Percentiles rank a stretch among this genome's conserved stretches.
These are phyloP conservation scores for Zoroaster sp. DNA, from an alignment of 53 echinoderm and acorn worm species.

Conservation along the genomic window DNA sequence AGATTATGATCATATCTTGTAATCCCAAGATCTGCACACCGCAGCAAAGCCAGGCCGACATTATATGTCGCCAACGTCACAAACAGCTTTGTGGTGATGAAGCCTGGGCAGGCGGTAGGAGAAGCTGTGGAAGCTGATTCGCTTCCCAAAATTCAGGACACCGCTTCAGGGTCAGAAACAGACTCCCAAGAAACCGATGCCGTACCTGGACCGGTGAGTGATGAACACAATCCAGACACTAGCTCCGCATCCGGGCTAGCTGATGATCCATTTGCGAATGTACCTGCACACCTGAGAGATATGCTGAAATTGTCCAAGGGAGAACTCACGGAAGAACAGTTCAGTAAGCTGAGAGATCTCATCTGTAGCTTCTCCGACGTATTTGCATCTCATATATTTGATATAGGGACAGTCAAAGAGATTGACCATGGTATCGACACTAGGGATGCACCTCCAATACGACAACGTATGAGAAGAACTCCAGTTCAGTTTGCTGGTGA, in stretches of 20 bases:
- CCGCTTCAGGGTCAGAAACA: conserved; percentile 12
- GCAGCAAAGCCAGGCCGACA: neutral
- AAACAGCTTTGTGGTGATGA: conserved; percentile 11
- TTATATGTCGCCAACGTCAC: conserved; percentile 14
- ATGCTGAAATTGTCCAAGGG: too few species aligned
- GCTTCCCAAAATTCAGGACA: neutral
- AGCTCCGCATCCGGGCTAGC: too few species aligned
- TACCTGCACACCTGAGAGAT: too few species aligned
- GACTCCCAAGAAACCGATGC: neutral
- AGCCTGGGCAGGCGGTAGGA: conserved; percentile 15
- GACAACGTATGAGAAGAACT: conserved; percentile 23
- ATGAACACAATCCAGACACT: neutral
- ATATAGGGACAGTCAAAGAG: neutral
- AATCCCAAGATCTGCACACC: conserved; percentile 12
- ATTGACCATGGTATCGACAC: conserved; percentile 41
- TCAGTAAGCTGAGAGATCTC: neutral
- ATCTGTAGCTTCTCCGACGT: conserved; percentile 2
- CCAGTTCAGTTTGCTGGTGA: conserved; percentile 43
- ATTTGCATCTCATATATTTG: neutral
- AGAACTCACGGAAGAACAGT: neutral
- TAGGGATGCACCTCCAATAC: conserved; percentile 30
- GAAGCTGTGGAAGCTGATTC: conserved; percentile 4
- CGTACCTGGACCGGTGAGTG: neutral
- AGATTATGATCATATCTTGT: neutral
- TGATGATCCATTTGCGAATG: too few species aligned